These are phyloP conservation scores for Cryptocephalus primarius DNA, from an alignment of 2,888 invertebrate genomes.

Conservation along the genomic window DNA sequence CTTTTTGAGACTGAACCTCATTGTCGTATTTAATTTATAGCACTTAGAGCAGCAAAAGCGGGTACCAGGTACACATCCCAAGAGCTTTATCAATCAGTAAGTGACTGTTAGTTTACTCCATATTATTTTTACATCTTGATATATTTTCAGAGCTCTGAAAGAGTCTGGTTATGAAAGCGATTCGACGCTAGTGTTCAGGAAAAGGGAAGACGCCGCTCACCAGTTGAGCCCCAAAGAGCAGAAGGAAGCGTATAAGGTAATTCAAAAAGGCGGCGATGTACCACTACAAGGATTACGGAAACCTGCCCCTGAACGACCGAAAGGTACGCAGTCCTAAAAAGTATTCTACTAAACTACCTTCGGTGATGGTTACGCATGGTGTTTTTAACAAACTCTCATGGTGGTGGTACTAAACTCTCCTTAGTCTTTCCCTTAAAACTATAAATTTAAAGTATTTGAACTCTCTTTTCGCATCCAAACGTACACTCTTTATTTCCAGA, in stretches of 20 bases:
- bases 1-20: too few relatives aligned
- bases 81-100: constrained; percentile 76
- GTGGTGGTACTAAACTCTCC: background rate
- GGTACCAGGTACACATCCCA: constrained; percentile 44
- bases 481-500: constrained; percentile 6
- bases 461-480: constrained; percentile 2
- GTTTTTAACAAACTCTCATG: too few relatives aligned
- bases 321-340: constrained; percentile 41
- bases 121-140: background rate
- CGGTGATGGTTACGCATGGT: background rate
- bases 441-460: constrained; percentile 3
- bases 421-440: background rate
- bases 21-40: constrained; percentile 35
- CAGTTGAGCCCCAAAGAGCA: constrained; percentile 75
- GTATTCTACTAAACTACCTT: background rate
- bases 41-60: constrained; percentile 61
- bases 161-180: constrained; percentile 89
- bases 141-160: constrained; percentile 58
- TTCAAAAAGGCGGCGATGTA: constrained; percentile 91
- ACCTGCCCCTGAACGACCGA: constrained; percentile 73
- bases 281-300: constrained; percentile 87
- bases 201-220: constrained; percentile 54
- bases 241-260: constrained; percentile 71
- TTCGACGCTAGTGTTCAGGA: constrained; percentile 75
- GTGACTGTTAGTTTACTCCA: constrained; percentile 21